Evolutionary conservation across 1,140 invertebrate species (phyloP).

Genomic region (Sinella curviseta): DNA sequence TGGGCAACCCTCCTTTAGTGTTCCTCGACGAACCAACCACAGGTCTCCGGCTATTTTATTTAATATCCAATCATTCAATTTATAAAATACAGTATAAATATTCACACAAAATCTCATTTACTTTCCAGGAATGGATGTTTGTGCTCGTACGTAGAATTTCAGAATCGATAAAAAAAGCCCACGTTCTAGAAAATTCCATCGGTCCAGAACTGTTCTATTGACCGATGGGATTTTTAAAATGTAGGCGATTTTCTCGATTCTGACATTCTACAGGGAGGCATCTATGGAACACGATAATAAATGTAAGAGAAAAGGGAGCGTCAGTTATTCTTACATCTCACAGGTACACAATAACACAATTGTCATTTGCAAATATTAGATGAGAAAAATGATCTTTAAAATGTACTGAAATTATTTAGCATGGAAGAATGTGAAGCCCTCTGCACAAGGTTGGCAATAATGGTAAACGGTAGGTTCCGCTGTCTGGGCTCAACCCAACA

Average conservation of each 20-base stretch:
- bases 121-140: background rate
- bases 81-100: no score
- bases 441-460: conserved; percentile 66
- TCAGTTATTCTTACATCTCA: conserved; percentile 48
- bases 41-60: no score
- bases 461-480: conserved; percentile 62
- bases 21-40: conserved; percentile 54
- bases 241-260: no score
- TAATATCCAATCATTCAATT: no score
- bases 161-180: no score
- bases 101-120: no score
- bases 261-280: conserved; percentile 50
- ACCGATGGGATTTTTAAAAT: no score
- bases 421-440: conserved; percentile 87
- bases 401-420: conserved; percentile 58
- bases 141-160: no score
- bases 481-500: conserved; percentile 69
- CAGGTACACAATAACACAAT: conserved; percentile 8
- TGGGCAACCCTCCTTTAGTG: conserved; percentile 66
- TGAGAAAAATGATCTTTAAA: no score
- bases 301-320: conserved; percentile 44
- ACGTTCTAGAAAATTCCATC: no score
- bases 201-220: conserved; percentile 58
- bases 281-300: conserved; percentile 48
- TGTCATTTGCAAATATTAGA: no score